Evolutionary conservation across 1,140 invertebrate genomes (phyloP), one percentile per base, ranked within the genome.

Genomic region (Archegozetes longisetosus): DNA sequence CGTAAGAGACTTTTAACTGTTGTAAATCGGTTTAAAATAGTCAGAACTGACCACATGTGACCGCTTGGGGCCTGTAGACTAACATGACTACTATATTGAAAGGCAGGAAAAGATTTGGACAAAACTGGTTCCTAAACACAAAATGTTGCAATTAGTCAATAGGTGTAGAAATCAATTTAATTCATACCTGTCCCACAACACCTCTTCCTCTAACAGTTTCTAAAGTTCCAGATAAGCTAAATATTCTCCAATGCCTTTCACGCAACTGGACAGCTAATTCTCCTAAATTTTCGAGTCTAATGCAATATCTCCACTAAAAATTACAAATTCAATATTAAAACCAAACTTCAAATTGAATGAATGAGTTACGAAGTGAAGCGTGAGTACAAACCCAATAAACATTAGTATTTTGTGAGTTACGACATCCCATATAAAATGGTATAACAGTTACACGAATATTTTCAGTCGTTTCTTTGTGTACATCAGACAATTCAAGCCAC

Each of bases 381-480:
- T 60, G 49, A 54, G 17, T 50, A 67, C 73, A 72, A 75, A 91
- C 88, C 88, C 89, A 93, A 73, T 90, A 91, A n/a, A 90, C 86
- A 40, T 84, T 82, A 40, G 82, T 84, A 56, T 85, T 84, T 68
- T 91, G 88, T 50, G 84, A 85, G 69, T 89, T 70, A 64, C 89
- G 78, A 66, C 85, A 91, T 26, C 89, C 89, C 86, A 94, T 92
- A 70, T 94, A 97, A 74, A 97, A 97, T 2, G 93, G 93, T 71
- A 95, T 97, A 2, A 96, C 93, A 12, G 93, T 98, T 4, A 98
- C 84, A 22, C 92, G 76, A 64, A 97, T 84, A 71, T 87, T 86
- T 73, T 97, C 90, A 0, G 93, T 97, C 0, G 90, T 97, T 76
- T 97, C 90, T 70, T 90, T 87, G 71, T 96, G 90, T n/a, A 98